These are phyloP conservation scores for Leptopilina clavipes DNA, from an alignment of 1,140 invertebrate genomes.

Conservation along the genomic window DNA sequence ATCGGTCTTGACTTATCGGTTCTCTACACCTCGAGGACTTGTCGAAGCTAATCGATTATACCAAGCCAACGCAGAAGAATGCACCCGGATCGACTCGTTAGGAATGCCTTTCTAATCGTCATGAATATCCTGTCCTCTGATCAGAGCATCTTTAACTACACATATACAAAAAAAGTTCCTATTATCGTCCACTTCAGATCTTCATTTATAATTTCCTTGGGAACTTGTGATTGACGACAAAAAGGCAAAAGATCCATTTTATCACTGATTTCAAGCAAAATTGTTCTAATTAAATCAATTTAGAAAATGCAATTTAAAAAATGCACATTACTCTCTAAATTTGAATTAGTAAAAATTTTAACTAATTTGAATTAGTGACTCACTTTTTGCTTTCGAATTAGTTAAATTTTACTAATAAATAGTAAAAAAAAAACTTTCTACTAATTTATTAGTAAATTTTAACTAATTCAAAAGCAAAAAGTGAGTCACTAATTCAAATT, in stretches of 20 bases:
- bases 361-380: too few relatives aligned
- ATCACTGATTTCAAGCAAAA: too few relatives aligned
- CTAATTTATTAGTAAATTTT: too few relatives aligned
- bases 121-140: conserved; percentile 5
- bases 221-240: not conserved
- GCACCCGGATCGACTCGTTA: conserved; percentile 45
- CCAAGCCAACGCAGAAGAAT: conserved; percentile 42
- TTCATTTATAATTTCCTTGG: not conserved
- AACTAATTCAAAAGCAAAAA: too few relatives aligned
- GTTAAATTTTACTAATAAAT: too few relatives aligned
- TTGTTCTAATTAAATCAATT: too few relatives aligned
- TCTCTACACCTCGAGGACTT: conserved; percentile 53
- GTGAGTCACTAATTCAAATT: too few relatives aligned
- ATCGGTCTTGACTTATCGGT: conserved; percentile 51
- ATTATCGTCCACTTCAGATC: not conserved
- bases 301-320: too few relatives aligned
- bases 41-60: conserved; percentile 54
- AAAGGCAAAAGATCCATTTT: not conserved
- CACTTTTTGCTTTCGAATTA: too few relatives aligned
- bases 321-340: too few relatives aligned
- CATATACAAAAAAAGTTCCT: not conserved
- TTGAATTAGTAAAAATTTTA: too few relatives aligned
- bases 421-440: too few relatives aligned
- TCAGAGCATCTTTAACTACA: conserved; percentile 1
- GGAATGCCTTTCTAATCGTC: conserved; percentile 48